phyloP scores from a whole-genome alignment of 2,113 vertebrate species.

The Apodemus sylvaticus region DNA sequence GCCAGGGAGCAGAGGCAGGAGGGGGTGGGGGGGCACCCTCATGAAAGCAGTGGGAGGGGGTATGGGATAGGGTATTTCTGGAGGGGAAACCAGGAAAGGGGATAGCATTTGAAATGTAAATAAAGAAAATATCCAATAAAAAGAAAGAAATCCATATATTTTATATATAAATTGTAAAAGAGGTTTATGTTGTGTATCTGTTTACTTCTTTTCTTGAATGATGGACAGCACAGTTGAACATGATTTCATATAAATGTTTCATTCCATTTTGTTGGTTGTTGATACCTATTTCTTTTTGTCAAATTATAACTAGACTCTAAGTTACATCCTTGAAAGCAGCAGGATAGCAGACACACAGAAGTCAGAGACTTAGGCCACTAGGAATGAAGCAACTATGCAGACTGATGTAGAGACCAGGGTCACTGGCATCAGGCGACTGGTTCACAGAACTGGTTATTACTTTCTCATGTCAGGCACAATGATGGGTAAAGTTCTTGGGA shows the following conservation, averaged over 20 bases:
- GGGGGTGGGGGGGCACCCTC: too few relatives aligned
- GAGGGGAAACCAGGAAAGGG: too few relatives aligned
- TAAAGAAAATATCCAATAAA: too few relatives aligned
- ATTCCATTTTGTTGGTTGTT: background rate
- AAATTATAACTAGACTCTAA: background rate
- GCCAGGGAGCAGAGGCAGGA: too few relatives aligned
- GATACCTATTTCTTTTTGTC: slow-evolving; percentile 7
- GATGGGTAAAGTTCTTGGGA: slow-evolving; percentile 10
- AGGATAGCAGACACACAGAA: slow-evolving; percentile 48
- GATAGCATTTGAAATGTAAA: too few relatives aligned
- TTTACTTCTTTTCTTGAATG: slow-evolving; percentile 42
- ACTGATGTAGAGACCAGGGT: background rate
- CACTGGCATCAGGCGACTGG: background rate
- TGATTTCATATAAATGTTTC: slow-evolving; percentile 26
- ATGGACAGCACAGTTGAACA: background rate
- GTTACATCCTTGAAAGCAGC: slow-evolving; percentile 19
- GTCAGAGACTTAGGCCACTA: background rate
- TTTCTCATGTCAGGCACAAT: slow-evolving; percentile 38
- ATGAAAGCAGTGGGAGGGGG: too few relatives aligned
- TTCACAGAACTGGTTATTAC: slow-evolving; percentile 37
- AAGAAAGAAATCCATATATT: background rate
- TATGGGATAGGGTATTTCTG: too few relatives aligned
- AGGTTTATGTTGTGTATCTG: background rate
- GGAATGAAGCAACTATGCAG: slow-evolving; percentile 31
- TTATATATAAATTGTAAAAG: background rate